phyloP scores from a whole-genome alignment of 2,888 invertebrate genomes.

The Chouioia cunea region DNA sequence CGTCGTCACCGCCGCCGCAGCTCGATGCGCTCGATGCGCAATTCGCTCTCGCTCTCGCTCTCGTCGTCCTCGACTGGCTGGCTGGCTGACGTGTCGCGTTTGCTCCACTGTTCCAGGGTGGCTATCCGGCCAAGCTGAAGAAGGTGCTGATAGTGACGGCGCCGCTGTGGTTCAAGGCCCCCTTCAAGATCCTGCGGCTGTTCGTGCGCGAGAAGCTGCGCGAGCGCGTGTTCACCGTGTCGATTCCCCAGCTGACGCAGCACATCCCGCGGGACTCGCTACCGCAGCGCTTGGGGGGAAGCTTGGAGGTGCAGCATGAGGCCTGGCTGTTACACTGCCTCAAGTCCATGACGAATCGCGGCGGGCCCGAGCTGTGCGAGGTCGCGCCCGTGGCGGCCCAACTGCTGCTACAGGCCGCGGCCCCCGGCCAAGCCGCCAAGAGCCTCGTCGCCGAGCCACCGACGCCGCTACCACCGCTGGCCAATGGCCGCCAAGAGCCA shows the following conservation, averaged over 20 bases:
- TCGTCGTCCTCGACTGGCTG: slow-evolving; percentile 7
- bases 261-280: slow-evolving; percentile 93
- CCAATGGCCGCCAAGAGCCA: slow-evolving; percentile 21
- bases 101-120: slow-evolving; percentile 77
- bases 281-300: slow-evolving; percentile 90
- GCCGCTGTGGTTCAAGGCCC: slow-evolving; percentile 98
- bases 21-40: no score
- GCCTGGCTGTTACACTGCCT: slow-evolving; percentile 85
- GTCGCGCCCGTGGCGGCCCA: slow-evolving; percentile 46
- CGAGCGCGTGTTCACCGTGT: slow-evolving; percentile 95
- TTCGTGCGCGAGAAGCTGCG: slow-evolving; percentile 96
- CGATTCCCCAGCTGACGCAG: slow-evolving; percentile 86
- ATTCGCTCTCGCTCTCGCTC: slow-evolving; percentile 2
- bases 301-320: slow-evolving; percentile 88
- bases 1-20: no score
- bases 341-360: slow-evolving; percentile 87
- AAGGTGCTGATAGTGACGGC: slow-evolving; percentile 98
- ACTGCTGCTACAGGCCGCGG: slow-evolving; percentile 3
- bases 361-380: slow-evolving; percentile 69
- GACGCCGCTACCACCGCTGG: not conserved
- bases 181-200: slow-evolving; percentile 93
- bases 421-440: not conserved
- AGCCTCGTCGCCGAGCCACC: not conserved
- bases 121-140: slow-evolving; percentile 96
- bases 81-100: not conserved